phyloP scores from a whole-genome alignment of 2,888 invertebrate species.

The Fissipunctia ypsillon region DNA sequence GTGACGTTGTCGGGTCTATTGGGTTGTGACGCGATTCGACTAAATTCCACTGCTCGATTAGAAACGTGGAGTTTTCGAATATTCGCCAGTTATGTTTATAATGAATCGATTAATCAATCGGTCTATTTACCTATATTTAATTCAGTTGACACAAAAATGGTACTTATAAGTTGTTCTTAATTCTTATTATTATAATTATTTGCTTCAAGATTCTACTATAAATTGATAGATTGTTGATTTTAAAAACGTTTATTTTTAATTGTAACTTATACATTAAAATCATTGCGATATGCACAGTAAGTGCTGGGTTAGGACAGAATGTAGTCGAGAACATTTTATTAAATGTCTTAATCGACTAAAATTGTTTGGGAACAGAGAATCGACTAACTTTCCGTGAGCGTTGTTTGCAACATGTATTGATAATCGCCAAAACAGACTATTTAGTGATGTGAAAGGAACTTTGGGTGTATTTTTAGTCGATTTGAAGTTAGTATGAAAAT shows the following conservation, averaged over 20 bases:
- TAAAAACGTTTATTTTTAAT: conserved; percentile 63
- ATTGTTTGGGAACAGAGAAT: conserved; percentile 52
- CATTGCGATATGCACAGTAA: conserved; percentile 62
- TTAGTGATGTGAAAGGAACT: conserved; percentile 50
- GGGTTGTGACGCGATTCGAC: conserved; percentile 64
- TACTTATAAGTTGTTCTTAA: conserved; percentile 71
- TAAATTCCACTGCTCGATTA: conserved; percentile 62
- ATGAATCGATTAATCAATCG: conserved; percentile 63
- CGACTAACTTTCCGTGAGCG: conserved; percentile 50
- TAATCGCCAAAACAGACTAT: conserved; percentile 47
- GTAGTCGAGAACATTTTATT: conserved; percentile 48
- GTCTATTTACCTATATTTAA: conserved; percentile 63
- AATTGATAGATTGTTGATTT: conserved; percentile 67
- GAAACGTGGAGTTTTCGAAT: conserved; percentile 57
- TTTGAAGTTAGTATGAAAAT: conserved; percentile 53
- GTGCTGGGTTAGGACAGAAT: conserved; percentile 56
- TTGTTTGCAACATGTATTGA: conserved; percentile 47
- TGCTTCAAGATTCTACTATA: conserved; percentile 70
- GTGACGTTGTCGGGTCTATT: conserved; percentile 67
- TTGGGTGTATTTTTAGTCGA: conserved; percentile 57
- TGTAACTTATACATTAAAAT: conserved; percentile 60
- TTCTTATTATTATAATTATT: conserved; percentile 67
- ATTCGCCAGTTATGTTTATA: conserved; percentile 64
- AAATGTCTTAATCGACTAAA: conserved; percentile 59
- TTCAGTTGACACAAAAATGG: conserved; percentile 67